Percentiles rank a stretch among this genome's conserved stretches.
phyloP scores from a whole-genome alignment of 2,888 invertebrate species.

The Desoria tigrina region DNA sequence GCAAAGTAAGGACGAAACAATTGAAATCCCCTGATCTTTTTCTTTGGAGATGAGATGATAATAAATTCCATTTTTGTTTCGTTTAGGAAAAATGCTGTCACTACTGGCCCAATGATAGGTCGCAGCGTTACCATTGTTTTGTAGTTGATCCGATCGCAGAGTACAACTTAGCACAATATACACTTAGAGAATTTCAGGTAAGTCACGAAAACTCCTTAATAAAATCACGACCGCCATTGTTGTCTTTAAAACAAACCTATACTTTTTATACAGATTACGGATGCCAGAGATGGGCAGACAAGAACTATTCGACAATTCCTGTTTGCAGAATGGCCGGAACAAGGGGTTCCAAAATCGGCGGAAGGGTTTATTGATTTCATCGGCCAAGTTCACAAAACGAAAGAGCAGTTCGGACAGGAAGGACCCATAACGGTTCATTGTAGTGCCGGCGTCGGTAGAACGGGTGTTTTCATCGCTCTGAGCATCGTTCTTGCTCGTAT shows the following conservation, averaged over 20 bases:
- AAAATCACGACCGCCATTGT: neutral
- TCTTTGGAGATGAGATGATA: neutral
- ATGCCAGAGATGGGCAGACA: constrained; percentile 94
- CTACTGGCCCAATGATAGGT: constrained; percentile 98
- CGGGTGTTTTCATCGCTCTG: constrained; percentile 96
- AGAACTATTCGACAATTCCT: constrained; percentile 95
- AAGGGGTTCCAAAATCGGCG: constrained; percentile 91
- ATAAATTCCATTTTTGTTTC: constrained; percentile 50
- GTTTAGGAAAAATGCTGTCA: constrained; percentile 97
- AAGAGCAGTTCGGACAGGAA: constrained; percentile 99
- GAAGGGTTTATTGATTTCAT: constrained; percentile 99
- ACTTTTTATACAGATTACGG: constrained; percentile 75
- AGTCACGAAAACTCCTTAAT: neutral
- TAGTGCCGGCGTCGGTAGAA: constrained; percentile 96
- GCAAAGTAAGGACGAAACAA: constrained; percentile 71
- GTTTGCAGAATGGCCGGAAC: constrained; percentile 95
- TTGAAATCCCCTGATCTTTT: neutral
- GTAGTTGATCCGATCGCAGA: constrained; percentile 99
- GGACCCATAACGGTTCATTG: constrained; percentile 99
- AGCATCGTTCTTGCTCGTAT: constrained; percentile 97
- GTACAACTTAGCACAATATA: constrained; percentile 99
- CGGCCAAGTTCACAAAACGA: constrained; percentile 99
- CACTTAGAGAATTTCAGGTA: constrained; percentile 93
- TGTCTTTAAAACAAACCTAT: too few species aligned
- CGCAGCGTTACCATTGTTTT: constrained; percentile 94